Conservation (phyloP, 2,888 invertebrate species). For the Diachrysia chrysitis region DNA sequence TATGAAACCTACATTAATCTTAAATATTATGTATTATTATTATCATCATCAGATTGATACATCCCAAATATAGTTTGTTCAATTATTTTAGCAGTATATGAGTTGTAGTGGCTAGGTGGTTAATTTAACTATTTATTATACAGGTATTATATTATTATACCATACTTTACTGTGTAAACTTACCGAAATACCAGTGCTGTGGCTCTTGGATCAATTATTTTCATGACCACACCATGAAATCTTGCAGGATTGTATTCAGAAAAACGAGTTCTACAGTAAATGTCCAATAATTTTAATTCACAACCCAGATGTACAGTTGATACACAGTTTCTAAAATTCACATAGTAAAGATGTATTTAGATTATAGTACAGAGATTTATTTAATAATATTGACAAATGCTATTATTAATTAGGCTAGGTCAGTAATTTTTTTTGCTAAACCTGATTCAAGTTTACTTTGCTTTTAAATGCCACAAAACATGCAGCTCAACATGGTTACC, state of each 20-base stretch:
- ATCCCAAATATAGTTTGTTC: too few species aligned
- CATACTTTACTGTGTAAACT: not conserved
- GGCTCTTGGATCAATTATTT: conserved; percentile 93
- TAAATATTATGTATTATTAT: too few species aligned
- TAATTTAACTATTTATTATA: too few species aligned
- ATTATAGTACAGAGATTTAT: not conserved
- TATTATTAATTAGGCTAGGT: too few species aligned
- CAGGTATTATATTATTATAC: not conserved
- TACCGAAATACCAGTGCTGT: conserved; percentile 91
- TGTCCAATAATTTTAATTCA: conserved; percentile 92
- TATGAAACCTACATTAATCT: not conserved
- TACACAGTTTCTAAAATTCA: conserved; percentile 93
- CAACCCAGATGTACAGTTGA: conserved; percentile 93
- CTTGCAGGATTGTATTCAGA: conserved; percentile 95
- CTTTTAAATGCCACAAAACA: too few species aligned
- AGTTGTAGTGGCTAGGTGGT: too few species aligned
- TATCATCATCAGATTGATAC: too few species aligned
- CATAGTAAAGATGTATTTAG: not conserved
- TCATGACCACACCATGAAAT: conserved; percentile 95
- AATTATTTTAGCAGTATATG: too few species aligned
- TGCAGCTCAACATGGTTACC: too few species aligned
- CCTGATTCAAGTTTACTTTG: too few species aligned
- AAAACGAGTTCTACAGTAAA: conserved; percentile 94
- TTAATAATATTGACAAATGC: too few species aligned
- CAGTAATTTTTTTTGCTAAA: too few species aligned